Percentiles rank a stretch among this genome's conserved stretches.
These are phyloP conservation scores for Oryzias woworae DNA, from an alignment of 2,113 vertebrate species.

Conservation along the genomic window DNA sequence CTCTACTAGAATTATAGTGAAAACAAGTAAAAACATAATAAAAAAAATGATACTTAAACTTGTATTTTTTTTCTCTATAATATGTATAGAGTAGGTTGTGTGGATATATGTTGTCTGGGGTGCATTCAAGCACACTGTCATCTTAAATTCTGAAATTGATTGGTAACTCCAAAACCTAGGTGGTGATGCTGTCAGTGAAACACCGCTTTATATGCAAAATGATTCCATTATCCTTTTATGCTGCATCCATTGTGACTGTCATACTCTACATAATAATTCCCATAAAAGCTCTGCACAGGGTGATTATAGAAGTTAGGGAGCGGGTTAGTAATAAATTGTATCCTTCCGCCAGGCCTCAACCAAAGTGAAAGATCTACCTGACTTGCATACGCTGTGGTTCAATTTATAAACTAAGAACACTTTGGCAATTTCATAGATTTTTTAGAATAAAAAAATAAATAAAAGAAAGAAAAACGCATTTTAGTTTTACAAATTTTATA, in stretches of 20 bases:
- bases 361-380: conserved; percentile 29
- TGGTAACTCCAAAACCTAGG: not conserved
- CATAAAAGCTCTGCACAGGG: conserved; percentile 25
- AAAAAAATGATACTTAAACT: no score
- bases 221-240: conserved; percentile 13
- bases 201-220: conserved; percentile 30
- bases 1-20: no score
- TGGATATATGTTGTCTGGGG: not conserved
- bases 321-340: conserved; percentile 50
- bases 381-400: conserved; percentile 23
- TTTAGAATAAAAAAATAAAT: not conserved
- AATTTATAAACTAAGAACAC: conserved; percentile 31
- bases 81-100: not conserved
- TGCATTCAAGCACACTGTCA: not conserved
- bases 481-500: no score
- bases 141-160: not conserved
- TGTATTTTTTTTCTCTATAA: no score
- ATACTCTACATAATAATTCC: conserved; percentile 27
- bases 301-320: conserved; percentile 39
- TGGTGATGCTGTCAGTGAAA: not conserved
- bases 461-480: no score
- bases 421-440: conserved; percentile 5
- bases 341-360: conserved; percentile 20
- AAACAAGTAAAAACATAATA: no score
- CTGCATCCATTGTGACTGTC: conserved; percentile 16